phyloP scores from a whole-genome alignment of 1,140 invertebrate genomes.

The Saccostrea glomerata region DNA sequence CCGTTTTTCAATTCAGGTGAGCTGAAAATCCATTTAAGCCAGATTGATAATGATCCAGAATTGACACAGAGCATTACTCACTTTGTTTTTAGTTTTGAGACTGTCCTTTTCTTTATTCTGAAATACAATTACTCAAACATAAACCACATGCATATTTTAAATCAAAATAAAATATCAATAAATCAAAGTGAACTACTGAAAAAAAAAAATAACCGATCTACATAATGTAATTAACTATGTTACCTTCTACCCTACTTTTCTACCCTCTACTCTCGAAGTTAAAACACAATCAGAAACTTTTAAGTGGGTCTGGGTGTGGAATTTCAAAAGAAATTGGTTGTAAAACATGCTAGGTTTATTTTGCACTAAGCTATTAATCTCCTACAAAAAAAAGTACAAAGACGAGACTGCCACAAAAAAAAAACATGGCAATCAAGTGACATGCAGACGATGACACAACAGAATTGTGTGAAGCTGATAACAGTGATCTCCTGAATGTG shows the following conservation, averaged over 20 bases:
- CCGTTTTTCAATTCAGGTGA: neutral
- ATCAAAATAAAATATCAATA: neutral
- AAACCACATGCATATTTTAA: neutral
- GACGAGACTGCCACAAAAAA: neutral
- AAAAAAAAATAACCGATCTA: neutral
- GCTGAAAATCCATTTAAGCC: neutral
- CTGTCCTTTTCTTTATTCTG: slow-evolving; percentile 5
- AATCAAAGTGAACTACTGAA: neutral
- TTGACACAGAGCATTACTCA: neutral
- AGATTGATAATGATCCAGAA: neutral
- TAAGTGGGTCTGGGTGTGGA: neutral
- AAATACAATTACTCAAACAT: slow-evolving; percentile 32
- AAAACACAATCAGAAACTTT: neutral
- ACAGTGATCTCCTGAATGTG: neutral
- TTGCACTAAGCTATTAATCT: slow-evolving; percentile 5
- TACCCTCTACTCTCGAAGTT: too few relatives aligned
- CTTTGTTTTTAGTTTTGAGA: slow-evolving; percentile 35
- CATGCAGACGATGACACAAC: neutral
- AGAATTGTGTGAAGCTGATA: neutral
- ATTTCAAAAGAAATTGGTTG: neutral
- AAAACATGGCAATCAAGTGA: neutral
- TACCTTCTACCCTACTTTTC: neutral
- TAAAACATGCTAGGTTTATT: slow-evolving; percentile 1
- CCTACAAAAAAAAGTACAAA: neutral
- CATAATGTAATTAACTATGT: neutral